A percentile compares a stretch with the other conserved stretches of the same genome.
These are phyloP conservation scores for Arizona elegans DNA, from an alignment of 2,113 vertebrate species.

Conservation along the genomic window DNA sequence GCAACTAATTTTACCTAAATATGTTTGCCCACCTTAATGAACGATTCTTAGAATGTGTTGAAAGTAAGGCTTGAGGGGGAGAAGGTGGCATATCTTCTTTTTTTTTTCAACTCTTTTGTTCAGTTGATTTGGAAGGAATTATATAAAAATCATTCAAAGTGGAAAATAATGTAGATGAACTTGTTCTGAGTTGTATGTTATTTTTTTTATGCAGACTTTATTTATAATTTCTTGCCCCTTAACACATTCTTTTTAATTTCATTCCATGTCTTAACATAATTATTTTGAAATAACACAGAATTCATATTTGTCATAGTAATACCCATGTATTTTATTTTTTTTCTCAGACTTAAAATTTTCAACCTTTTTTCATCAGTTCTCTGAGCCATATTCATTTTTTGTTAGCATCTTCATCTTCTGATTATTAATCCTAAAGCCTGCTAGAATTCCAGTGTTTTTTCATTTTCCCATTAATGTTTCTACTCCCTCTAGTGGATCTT, in stretches of 20 bases:
- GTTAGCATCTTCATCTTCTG: neutral
- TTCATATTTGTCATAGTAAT: neutral
- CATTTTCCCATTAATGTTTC: neutral
- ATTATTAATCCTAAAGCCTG: neutral
- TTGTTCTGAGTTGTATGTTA: neutral
- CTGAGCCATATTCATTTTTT: neutral
- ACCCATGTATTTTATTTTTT: neutral
- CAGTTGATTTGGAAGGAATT: neutral
- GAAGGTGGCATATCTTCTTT: neutral
- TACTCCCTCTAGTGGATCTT: neutral
- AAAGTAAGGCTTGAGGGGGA: neutral
- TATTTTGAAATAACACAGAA: neutral
- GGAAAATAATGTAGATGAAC: neutral
- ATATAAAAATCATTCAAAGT: neutral
- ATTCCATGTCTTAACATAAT: neutral
- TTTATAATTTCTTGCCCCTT: neutral
- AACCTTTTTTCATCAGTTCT: neutral
- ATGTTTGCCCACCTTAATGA: neutral
- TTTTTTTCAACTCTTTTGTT: neutral
- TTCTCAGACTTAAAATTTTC: neutral
- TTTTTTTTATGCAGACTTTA: neutral
- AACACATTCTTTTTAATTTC: neutral
- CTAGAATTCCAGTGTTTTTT: neutral
- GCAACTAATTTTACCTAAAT: neutral
- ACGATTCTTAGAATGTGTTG: neutral